A percentile compares a stretch with the other conserved stretches of the same genome.
phyloP scores from a whole-genome alignment of 1,140 invertebrate genomes.

The fruit fly (Drosophila melanogaster) region DNA sequence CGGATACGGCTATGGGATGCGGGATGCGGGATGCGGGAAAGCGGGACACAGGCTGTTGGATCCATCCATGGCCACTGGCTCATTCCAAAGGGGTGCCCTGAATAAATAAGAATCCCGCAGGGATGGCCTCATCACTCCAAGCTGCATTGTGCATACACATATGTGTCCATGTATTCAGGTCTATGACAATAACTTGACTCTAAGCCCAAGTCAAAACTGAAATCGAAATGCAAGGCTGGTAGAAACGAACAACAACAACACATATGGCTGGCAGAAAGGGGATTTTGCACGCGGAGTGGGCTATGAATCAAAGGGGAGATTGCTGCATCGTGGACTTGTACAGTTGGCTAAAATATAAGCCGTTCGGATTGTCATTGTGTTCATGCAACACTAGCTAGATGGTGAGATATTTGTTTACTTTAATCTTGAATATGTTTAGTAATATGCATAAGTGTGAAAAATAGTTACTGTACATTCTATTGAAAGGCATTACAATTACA shows the following conservation, averaged over 20 bases:
- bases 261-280: background rate
- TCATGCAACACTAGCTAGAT: background rate
- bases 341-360: slow-evolving; percentile 8
- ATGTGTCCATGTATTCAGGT: slow-evolving; percentile 41
- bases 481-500: too few relatives aligned
- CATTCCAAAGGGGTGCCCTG: slow-evolving; percentile 11
- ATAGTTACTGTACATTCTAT: background rate
- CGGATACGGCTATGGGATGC: slow-evolving; percentile 4
- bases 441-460: background rate
- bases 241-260: slow-evolving; percentile 23
- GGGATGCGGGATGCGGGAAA: background rate
- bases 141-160: slow-evolving; percentile 3
- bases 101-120: slow-evolving; percentile 27
- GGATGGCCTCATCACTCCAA: background rate
- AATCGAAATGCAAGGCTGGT: slow-evolving; percentile 62
- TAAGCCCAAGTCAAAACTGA: slow-evolving; percentile 55
- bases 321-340: slow-evolving; percentile 20
- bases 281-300: background rate
- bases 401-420: background rate
- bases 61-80: slow-evolving; percentile 32
- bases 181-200: slow-evolving; percentile 67
- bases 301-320: background rate
- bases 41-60: background rate
- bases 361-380: background rate
- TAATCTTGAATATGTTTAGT: too few relatives aligned